Evolutionary conservation across 2,113 vertebrate genomes (phyloP), one percentile per base, ranked within the genome.

Genomic region (Speoplatyrhinus poulsoni): DNA sequence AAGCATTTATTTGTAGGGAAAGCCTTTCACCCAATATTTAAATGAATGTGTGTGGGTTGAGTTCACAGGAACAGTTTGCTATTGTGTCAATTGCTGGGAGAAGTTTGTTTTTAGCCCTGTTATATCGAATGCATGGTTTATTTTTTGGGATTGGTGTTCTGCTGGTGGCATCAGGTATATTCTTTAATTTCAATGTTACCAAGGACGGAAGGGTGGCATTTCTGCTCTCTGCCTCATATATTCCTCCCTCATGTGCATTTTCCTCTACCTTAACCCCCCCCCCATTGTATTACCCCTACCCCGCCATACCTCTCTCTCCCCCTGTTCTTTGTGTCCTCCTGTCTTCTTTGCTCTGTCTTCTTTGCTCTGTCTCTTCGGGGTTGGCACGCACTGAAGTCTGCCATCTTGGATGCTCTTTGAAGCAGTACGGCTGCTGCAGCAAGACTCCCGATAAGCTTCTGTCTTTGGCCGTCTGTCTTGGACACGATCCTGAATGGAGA

Each of bases 351-450:
- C 7, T 61, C 8, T 47, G 2, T 62, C 13, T 62, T n/a, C 19
- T 12, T 46, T 46, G 8, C 13, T 61, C 8, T 47, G 6, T 62
- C 13, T 62, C 41, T 16, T n/a, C n/a, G 15, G 13, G 6, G 15
- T 46, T 3, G 32, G 36, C n/a, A 41, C 46, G 59, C 36, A 46
- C 15, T 46, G 16, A 41, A n/a, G 33, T 60, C 36, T 36, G 33
- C 41, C 32, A 33, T 10, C 32, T 61, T 61, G 60, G 60, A 46
- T 17, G 11, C 41, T 46, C 60, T 61, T 60, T 60, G 58, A 60
- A 60, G 58, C 58, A 41, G 58, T 41, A 36, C 15, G 59, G 8
- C 13, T n/a, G 46, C 46, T 3, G 15, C 46, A n/a, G 13, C 60
- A 11, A 61, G 60, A 4, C 13, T 36, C 41, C 5, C n/a, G 46